A percentile compares a stretch with the other conserved stretches of the same genome.
Conservation (phyloP, 92 coral and sea anemone genomes). For the Paragorgia papillata region DNA sequence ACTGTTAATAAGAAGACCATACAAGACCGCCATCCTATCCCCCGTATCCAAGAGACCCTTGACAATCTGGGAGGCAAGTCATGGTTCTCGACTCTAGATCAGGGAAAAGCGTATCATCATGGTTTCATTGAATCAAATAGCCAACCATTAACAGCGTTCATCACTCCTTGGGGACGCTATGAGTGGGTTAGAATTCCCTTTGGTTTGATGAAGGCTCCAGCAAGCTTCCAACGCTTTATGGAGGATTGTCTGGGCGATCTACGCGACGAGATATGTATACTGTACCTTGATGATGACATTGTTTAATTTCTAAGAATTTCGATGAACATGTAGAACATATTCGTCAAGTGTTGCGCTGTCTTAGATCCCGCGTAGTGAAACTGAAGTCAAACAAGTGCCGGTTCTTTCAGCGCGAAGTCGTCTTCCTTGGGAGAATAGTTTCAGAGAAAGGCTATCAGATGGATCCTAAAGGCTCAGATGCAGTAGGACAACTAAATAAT, state of each 20-base stretch:
- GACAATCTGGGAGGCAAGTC: slow-evolving; percentile 49
- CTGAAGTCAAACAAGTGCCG: slow-evolving; percentile 44
- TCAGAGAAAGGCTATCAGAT: slow-evolving; percentile 28
- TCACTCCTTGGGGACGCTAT: slow-evolving; percentile 49
- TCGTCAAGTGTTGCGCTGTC: slow-evolving; percentile 41
- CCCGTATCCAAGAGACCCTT: slow-evolving; percentile 50
- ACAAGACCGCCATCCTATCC: slow-evolving; percentile 54
- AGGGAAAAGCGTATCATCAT: slow-evolving; percentile 53
- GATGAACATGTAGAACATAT: slow-evolving; percentile 53
- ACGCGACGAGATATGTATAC: slow-evolving; percentile 52
- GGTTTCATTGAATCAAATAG: slow-evolving; percentile 42
- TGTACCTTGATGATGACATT: slow-evolving; percentile 49
- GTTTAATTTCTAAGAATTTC: slow-evolving; percentile 48
- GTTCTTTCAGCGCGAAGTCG: slow-evolving; percentile 37
- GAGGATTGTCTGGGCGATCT: slow-evolving; percentile 52
- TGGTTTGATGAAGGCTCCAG: slow-evolving; percentile 38
- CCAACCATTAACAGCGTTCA: slow-evolving; percentile 46
- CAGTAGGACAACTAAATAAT: slow-evolving; percentile 10
- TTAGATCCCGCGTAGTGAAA: slow-evolving; percentile 41
- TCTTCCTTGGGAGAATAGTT: slow-evolving; percentile 38
- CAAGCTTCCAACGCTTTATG: slow-evolving; percentile 48
- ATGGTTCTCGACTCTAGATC: slow-evolving; percentile 41
- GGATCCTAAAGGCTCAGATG: slow-evolving; percentile 2
- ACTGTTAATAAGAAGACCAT: slow-evolving; percentile 49
- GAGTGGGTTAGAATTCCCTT: slow-evolving; percentile 44